phyloP scores from a whole-genome alignment of 2,797 vertebrate genomes.

The Sebastes cheni region DNA sequence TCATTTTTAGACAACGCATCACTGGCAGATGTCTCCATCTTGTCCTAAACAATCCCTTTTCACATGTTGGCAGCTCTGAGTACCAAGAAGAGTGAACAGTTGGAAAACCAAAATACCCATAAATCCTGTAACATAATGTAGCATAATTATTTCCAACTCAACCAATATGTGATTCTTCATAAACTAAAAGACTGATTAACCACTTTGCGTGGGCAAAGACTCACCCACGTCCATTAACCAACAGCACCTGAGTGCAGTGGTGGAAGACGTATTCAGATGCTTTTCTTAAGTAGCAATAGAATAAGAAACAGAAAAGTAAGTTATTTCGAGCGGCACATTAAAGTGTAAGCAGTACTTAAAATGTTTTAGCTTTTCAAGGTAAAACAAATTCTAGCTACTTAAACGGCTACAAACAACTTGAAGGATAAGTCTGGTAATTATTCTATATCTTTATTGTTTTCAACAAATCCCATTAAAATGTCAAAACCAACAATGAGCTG shows the following conservation, averaged over 20 bases:
- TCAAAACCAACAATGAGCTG: not conserved
- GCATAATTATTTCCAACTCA: not conserved
- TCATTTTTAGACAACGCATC: conserved; percentile 3
- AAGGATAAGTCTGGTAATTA: not conserved
- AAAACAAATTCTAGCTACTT: not conserved
- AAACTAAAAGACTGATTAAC: not conserved
- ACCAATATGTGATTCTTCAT: not conserved
- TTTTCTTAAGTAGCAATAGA: not conserved
- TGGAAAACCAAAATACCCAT: not conserved
- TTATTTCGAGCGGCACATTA: not conserved
- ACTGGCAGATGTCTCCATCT: not conserved
- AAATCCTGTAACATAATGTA: not conserved
- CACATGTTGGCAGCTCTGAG: not conserved
- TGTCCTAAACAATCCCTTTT: not conserved
- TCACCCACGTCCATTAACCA: not conserved
- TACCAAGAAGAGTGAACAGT: not conserved
- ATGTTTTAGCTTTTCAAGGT: not conserved
- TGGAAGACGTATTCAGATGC: not conserved
- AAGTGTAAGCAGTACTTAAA: not conserved
- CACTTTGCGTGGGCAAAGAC: not conserved
- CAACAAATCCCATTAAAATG: not conserved
- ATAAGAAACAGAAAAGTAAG: not conserved
- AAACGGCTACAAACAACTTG: not conserved
- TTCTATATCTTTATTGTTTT: not conserved
- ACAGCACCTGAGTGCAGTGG: not conserved